These are phyloP conservation scores for Gymnarchus niloticus DNA, from an alignment of 2,113 vertebrate genomes.

Conservation along the genomic window DNA sequence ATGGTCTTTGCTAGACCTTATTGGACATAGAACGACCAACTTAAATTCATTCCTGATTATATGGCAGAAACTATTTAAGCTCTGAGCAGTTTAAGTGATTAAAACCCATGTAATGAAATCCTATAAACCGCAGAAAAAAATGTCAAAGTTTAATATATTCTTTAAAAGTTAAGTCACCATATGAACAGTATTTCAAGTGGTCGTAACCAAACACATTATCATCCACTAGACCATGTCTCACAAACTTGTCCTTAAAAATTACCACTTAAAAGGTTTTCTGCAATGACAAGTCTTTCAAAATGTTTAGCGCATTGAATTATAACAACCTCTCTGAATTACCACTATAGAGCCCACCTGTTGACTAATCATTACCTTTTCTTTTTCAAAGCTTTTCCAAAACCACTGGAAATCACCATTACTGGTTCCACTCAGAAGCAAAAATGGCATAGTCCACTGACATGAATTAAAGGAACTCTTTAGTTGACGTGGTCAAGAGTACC, in stretches of 20 bases:
- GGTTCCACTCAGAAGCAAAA: neutral
- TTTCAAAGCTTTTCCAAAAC: neutral
- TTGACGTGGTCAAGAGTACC: conserved; percentile 8
- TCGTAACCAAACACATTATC: neutral
- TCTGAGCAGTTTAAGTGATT: neutral
- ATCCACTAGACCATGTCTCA: neutral
- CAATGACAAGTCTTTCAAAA: neutral
- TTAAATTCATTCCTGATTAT: neutral
- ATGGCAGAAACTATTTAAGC: neutral
- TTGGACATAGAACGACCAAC: neutral
- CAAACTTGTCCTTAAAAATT: neutral
- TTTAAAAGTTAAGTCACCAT: conserved; percentile 4
- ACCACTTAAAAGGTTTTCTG: neutral
- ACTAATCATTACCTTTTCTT: neutral
- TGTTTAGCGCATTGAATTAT: neutral
- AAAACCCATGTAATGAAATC: neutral
- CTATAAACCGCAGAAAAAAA: conserved; percentile 3
- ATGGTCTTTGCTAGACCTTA: conserved; percentile 4
- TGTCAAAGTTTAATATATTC: conserved; percentile 10
- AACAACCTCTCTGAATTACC: neutral
- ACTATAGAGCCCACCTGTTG: neutral
- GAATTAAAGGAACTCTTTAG: conserved; percentile 1
- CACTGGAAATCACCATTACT: neutral
- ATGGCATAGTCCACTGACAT: neutral
- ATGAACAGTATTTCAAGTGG: conserved; percentile 11